Base-by-base conservation (phyloP, 1,140 invertebrate genomes). In the Plectrocnemia conspersa region DNA sequence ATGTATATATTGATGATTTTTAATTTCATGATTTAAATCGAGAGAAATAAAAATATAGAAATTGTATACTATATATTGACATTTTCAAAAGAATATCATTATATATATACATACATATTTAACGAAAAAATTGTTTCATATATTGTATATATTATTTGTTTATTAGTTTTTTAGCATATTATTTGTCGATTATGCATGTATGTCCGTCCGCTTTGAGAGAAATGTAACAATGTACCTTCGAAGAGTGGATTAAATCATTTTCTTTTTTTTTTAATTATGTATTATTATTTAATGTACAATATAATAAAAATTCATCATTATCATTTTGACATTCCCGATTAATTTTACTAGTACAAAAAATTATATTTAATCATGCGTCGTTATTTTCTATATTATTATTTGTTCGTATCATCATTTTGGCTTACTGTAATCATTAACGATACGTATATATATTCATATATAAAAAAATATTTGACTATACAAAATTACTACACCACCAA, bases 261-360 rank as follows among this genome's bases (percentile, higher is more conserved):
- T 10, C 40, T 42, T 42, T 21, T 11, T 21, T 13, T 5, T 1
- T n/a, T 42, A 13, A 13, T 21, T 42, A 21, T 42, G 18, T 21
- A 42, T 16, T 15, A 2, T 42, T 42, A 42, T 42, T 42, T 11
- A 19, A 42, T n/a, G n/a, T n/a, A n/a, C n/a, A n/a, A n/a, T n/a
- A n/a, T n/a, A n/a, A n/a, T n/a, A n/a, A n/a, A n/a, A n/a, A n/a
- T n/a, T n/a, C n/a, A n/a, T n/a, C n/a, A n/a, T n/a, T n/a, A n/a
- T n/a, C n/a, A n/a, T n/a, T n/a, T n/a, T n/a, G n/a, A n/a, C n/a
- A n/a, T n/a, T n/a, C n/a, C n/a, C n/a, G n/a, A n/a, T n/a, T n/a
- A n/a, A n/a, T n/a, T n/a, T n/a, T n/a, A n/a, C n/a, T n/a, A 60
- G 53, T 56, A 60, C 53, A 60, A 60, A 54, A 42, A 55, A n/a